These are phyloP conservation scores for Hoplodrina blanda DNA, from an alignment of 2,888 invertebrate genomes.

Conservation along the genomic window DNA sequence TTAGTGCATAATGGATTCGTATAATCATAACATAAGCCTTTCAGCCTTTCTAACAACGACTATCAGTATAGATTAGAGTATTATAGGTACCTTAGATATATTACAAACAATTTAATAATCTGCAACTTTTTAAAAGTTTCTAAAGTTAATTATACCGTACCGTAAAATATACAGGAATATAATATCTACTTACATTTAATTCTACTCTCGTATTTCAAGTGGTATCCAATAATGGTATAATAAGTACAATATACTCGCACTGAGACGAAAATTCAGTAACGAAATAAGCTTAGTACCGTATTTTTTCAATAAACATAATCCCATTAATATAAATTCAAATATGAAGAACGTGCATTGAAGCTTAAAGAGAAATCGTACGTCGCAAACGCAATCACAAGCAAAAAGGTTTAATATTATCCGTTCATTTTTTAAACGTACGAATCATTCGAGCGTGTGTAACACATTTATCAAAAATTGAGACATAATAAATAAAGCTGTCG, in stretches of 20 bases:
- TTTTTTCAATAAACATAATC: conserved; percentile 51
- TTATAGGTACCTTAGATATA: neutral
- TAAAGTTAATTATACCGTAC: no score
- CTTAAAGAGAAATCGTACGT: conserved; percentile 48
- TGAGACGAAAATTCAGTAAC: conserved; percentile 15
- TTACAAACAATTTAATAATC: neutral
- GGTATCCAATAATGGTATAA: conserved; percentile 4
- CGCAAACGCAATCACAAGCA: conserved; percentile 44
- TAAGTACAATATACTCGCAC: neutral
- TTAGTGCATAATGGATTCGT: neutral
- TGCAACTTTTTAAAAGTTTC: no score
- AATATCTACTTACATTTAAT: neutral
- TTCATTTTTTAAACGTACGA: conserved; percentile 40
- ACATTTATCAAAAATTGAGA: conserved; percentile 45
- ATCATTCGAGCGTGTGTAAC: conserved; percentile 19
- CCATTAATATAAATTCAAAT: conserved; percentile 37
- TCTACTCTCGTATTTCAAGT: conserved; percentile 10
- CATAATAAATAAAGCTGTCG: conserved; percentile 16
- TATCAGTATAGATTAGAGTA: neutral
- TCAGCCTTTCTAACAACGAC: neutral
- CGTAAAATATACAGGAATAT: no score
- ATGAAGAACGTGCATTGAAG: conserved; percentile 44
- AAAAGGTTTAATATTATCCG: conserved; percentile 39
- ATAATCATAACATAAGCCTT: no score
- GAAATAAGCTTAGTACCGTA: conserved; percentile 21